Conservation (phyloP, 1,140 invertebrate genomes). For the Triops longicaudatus region DNA sequence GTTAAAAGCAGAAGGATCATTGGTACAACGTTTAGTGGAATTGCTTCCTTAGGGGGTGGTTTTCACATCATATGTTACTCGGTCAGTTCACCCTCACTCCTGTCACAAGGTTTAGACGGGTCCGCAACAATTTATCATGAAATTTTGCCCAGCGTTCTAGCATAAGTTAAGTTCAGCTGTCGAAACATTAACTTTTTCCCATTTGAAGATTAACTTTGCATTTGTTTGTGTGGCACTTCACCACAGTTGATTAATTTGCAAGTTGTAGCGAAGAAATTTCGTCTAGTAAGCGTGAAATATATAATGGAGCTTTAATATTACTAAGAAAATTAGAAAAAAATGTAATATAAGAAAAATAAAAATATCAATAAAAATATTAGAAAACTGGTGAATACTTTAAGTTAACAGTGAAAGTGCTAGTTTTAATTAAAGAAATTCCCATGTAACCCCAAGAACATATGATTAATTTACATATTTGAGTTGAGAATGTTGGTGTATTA, state of each 20-base stretch:
- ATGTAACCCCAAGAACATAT: no score
- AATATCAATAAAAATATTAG: no score
- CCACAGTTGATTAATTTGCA: not conserved
- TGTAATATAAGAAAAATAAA: no score
- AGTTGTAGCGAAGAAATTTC: not conserved
- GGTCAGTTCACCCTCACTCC: not conserved
- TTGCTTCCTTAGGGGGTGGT: not conserved
- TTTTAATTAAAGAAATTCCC: no score
- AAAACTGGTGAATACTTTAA: no score
- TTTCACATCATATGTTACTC: constrained; percentile 4
- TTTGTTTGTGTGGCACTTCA: not conserved
- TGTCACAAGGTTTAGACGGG: constrained; percentile 8
- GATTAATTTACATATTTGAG: no score
- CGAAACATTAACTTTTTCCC: not conserved
- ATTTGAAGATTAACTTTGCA: not conserved
- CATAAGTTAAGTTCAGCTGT: constrained; percentile 3
- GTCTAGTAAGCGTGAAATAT: no score
- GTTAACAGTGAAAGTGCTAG: no score
- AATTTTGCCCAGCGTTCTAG: not conserved
- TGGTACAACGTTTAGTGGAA: not conserved
- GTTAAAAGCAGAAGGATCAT: not conserved
- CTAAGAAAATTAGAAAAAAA: no score
- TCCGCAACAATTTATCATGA: not conserved
- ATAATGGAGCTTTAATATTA: no score
- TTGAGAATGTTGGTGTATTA: no score